phyloP scores from a whole-genome alignment of 2,888 invertebrate species.

The Amphipyra berbera region DNA sequence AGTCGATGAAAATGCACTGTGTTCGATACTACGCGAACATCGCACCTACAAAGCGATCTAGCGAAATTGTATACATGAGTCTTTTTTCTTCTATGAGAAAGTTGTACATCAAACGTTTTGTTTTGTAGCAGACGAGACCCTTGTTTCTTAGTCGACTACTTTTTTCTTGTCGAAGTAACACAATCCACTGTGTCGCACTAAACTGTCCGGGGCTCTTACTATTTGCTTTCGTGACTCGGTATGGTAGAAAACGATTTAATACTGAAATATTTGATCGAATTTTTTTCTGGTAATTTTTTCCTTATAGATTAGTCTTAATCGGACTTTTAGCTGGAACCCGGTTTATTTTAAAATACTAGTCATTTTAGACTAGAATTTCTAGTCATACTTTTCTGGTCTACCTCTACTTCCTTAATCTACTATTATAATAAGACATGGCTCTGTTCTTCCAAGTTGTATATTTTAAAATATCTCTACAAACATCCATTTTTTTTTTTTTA shows the following conservation, averaged over 20 bases:
- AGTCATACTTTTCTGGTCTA: too few relatives aligned
- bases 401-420: too few relatives aligned
- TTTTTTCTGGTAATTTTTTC: too few relatives aligned
- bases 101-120: conserved; percentile 65
- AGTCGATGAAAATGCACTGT: not conserved
- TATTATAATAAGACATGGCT: too few relatives aligned
- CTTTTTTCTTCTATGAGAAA: conserved; percentile 55
- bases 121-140: conserved; percentile 67
- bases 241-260: not conserved
- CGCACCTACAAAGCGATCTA: conserved; percentile 38
- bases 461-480: not conserved
- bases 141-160: conserved; percentile 68
- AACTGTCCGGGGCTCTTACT: conserved; percentile 56
- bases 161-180: conserved; percentile 74
- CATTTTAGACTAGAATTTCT: too few relatives aligned
- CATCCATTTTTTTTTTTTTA: too few relatives aligned
- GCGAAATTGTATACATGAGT: conserved; percentile 58
- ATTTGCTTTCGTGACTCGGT: conserved; percentile 21
- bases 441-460: too few relatives aligned
- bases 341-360: too few relatives aligned
- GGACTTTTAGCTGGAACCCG: too few relatives aligned
- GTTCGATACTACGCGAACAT: conserved; percentile 1
- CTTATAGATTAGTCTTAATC: too few relatives aligned
- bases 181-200: conserved; percentile 68
- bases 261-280: too few relatives aligned